These are phyloP conservation scores for Cochlearius cochlearius DNA, from an alignment of 2,113 vertebrate genomes.

Conservation along the genomic window DNA sequence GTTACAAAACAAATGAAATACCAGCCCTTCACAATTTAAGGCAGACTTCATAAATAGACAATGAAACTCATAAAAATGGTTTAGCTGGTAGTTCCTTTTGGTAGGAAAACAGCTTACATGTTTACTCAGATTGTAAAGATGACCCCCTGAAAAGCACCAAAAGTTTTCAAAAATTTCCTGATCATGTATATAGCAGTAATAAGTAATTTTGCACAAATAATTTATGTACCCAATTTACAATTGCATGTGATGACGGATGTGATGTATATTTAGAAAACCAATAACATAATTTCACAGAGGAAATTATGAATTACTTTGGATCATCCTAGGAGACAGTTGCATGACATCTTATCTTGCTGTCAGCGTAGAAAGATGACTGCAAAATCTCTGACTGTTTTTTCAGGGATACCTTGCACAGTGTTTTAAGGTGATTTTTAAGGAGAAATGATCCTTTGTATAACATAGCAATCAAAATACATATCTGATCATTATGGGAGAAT, in stretches of 20 bases:
- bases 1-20: not conserved
- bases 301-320: not conserved
- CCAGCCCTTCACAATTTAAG: not conserved
- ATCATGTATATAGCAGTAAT: not conserved
- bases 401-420: not conserved
- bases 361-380: not conserved
- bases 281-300: not conserved
- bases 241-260: not conserved
- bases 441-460: not conserved
- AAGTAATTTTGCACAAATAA: not conserved
- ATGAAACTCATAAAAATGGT: not conserved
- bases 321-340: not conserved
- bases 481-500: not conserved
- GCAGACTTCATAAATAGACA: not conserved
- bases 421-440: not conserved
- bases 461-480: not conserved
- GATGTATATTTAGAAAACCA: not conserved
- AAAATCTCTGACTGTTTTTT: not conserved
- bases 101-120: not conserved
- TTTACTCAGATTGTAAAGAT: not conserved
- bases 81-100: not conserved
- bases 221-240: not conserved
- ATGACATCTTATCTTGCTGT: not conserved
- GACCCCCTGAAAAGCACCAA: not conserved
- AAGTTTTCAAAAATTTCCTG: not conserved